Evolutionary conservation across 2,888 invertebrate species (phyloP), one percentile per base, ranked within the genome.

Genomic region (Caenorhabditis sp.): DNA sequence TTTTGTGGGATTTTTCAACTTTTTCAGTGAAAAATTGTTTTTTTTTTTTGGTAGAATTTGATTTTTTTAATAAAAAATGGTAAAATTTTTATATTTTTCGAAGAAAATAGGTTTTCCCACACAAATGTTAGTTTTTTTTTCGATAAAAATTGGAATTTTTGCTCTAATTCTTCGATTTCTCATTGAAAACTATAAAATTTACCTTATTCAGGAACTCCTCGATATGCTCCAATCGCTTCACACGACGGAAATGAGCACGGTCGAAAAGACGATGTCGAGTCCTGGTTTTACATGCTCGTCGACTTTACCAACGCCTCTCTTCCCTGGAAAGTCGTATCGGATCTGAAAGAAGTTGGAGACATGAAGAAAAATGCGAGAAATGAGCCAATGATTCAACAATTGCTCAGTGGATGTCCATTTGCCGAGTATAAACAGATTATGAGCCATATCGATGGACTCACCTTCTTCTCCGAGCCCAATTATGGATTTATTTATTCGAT

Each of bases 241-340:
- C 83, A 83, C 54, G 64, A 78, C 20, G 54, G 61, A 23, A 62
- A 74, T 21, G 83, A 83, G 25, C 81, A 82, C 52, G 78, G 82
- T 27, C 69, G 83, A 49, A 81, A 82, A 66, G 83, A 83, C 54
- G 83, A 83, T 49, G 70, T 81, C 57, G 83, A 83, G 64, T 81
- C 77, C 53, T 83, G 83, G 83, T 74, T 84, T 68, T 84, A 84
- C 76, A 84, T 84, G 84, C 65, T 77, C 12, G 77, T 84, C 58
- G 84, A 84, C 59, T 79, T 84, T 66, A 82, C 83, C 31, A 84
- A 83, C 64, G 84, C 83, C 20, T 69, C 76, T n/a, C 65, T 84
- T 49, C 84, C 84, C 1, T 84, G 84, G 84, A 84, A 84, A 73
- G 76, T 80, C 52, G 65, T 76, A 7, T 70, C 70, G 38, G 80